A percentile compares a stretch with the other conserved stretches of the same genome.
These are phyloP conservation scores for Halictus quadricinctus DNA, from an alignment of 2,888 invertebrate species.

Conservation along the genomic window DNA sequence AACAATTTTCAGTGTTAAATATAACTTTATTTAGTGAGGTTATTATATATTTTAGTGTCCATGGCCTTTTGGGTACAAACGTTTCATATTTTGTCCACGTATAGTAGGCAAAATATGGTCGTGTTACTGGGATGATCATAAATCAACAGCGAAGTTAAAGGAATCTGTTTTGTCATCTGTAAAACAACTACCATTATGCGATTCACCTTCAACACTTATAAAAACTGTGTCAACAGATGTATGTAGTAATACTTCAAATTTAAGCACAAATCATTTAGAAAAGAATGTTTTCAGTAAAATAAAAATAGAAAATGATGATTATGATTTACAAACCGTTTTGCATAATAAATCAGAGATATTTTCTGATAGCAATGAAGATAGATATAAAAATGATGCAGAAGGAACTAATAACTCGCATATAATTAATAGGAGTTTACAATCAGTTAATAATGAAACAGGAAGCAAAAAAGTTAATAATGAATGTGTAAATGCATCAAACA, in stretches of 20 bases:
- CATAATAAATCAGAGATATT: not conserved
- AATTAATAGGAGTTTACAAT: slow-evolving; percentile 1
- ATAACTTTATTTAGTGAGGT: not conserved
- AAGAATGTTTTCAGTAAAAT: not conserved
- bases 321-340: not conserved
- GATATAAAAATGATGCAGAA: not conserved
- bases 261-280: slow-evolving; percentile 8
- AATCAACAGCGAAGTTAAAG: slow-evolving; percentile 23
- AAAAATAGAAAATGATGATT: slow-evolving; percentile 1
- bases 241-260: not conserved
- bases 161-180: not conserved
- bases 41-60: slow-evolving; percentile 62
- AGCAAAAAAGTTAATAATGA: slow-evolving; percentile 2
- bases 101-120: slow-evolving; percentile 57
- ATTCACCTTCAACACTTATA: slow-evolving; percentile 17
- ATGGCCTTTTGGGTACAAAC: slow-evolving; percentile 70
- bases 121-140: slow-evolving; percentile 62
- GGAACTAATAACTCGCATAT: not conserved
- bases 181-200: slow-evolving; percentile 28
- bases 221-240: slow-evolving; percentile 5
- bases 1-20: not conserved
- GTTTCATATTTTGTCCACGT: slow-evolving; percentile 52
- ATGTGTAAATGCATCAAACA: not conserved
- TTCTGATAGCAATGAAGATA: not conserved
- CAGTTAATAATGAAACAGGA: not conserved